phyloP scores from a whole-genome alignment of 2,888 invertebrate species.

The Notodonta dromedarius region DNA sequence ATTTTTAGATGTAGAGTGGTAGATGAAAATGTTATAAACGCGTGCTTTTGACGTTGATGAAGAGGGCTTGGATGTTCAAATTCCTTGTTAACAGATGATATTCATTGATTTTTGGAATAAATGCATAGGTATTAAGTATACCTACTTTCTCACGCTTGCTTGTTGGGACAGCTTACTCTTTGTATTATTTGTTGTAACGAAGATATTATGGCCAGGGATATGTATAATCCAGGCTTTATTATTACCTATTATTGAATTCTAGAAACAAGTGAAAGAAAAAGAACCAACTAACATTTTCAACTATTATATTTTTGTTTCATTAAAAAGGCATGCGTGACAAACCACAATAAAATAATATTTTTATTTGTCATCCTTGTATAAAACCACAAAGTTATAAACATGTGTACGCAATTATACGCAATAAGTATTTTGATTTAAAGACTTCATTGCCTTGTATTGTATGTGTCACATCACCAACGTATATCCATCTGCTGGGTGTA shows the following conservation, averaged over 20 bases:
- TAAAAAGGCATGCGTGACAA: conserved; percentile 20
- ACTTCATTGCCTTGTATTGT: conserved; percentile 22
- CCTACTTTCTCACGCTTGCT: not conserved
- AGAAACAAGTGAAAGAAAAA: not conserved
- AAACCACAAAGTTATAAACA: conserved; percentile 12
- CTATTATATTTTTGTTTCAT: not conserved
- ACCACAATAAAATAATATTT: conserved; percentile 18
- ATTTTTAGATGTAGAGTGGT: conserved; percentile 24
- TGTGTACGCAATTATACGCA: conserved; percentile 22
- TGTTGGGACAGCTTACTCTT: not conserved
- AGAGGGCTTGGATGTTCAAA: not conserved
- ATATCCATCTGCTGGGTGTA: conserved; percentile 26
- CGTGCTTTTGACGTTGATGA: not conserved
- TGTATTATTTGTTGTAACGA: not conserved
- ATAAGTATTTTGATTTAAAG: conserved; percentile 24
- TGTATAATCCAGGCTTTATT: too few species aligned
- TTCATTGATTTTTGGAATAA: not conserved
- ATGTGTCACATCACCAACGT: conserved; percentile 22
- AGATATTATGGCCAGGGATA: too few species aligned
- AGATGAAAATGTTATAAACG: conserved; percentile 16
- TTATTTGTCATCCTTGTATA: conserved; percentile 20
- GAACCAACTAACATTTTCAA: not conserved
- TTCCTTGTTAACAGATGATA: not conserved
- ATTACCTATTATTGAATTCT: too few species aligned
- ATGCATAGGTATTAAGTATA: not conserved